A percentile compares a stretch with the other conserved stretches of the same genome.
These are phyloP conservation scores for Drosophila tristis DNA, from an alignment of 1,140 invertebrate genomes.

Conservation along the genomic window DNA sequence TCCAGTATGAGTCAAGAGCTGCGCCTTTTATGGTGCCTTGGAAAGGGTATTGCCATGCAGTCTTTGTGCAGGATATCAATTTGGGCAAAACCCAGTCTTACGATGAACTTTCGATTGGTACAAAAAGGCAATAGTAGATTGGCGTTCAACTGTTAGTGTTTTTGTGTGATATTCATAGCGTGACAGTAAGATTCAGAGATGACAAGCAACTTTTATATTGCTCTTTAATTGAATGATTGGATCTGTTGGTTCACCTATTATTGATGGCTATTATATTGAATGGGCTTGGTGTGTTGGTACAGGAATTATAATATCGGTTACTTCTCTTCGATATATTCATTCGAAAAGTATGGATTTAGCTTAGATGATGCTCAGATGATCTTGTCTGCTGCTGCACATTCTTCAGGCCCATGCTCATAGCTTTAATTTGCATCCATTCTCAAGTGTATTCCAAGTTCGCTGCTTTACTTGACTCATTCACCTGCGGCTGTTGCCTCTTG, in stretches of 20 bases:
- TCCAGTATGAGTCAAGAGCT: slow-evolving; percentile 53
- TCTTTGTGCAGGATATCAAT: slow-evolving; percentile 18
- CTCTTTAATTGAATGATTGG: too few relatives aligned
- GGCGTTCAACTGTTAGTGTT: not conserved
- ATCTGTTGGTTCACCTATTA: too few relatives aligned
- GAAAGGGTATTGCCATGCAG: slow-evolving; percentile 15
- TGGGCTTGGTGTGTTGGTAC: too few relatives aligned
- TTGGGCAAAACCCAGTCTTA: slow-evolving; percentile 12
- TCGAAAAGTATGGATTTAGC: too few relatives aligned
- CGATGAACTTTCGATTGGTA: slow-evolving; percentile 6
- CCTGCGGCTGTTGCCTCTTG: slow-evolving; percentile 29
- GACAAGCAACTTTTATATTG: too few relatives aligned
- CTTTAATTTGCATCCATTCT: not conserved
- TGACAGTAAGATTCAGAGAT: too few relatives aligned
- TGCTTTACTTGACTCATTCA: slow-evolving; percentile 28
- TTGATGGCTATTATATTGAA: too few relatives aligned
- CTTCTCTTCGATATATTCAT: too few relatives aligned
- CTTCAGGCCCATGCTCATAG: too few relatives aligned
- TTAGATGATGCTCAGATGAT: too few relatives aligned
- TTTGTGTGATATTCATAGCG: not conserved
- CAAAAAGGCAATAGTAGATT: not conserved
- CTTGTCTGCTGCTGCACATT: too few relatives aligned
- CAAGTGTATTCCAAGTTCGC: slow-evolving; percentile 39
- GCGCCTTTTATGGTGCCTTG: slow-evolving; percentile 38
- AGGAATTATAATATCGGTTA: too few relatives aligned